Base-by-base conservation (phyloP, 2,888 invertebrate species). In the Idaea dimidiata region DNA sequence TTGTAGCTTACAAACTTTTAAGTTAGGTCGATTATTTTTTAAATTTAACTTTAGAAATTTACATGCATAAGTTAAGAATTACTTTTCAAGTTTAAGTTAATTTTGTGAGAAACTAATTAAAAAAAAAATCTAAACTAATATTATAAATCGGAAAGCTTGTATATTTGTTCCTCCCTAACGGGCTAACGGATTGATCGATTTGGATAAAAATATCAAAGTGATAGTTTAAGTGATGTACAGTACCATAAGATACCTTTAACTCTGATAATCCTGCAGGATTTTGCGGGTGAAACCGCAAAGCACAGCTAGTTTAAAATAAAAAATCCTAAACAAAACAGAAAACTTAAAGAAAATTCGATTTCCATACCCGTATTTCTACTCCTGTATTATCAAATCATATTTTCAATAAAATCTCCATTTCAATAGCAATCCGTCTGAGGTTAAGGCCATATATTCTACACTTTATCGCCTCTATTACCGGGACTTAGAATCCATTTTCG, bases 401-500 rank as follows among this genome's bases (percentile, higher is more conserved):
- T 83, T 84, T 81, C 80, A 81, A 83, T 81, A 80, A 79, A 74
- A 73, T 75, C 72, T 78, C 76, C 76, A 81, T 81, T 80, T 77
- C 77, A 78, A 78, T 77, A 72, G 66, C 65, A 68, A 74, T 75
- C 60, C 67, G 60, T 69, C 63, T 69, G 62, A 66, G 60, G 32
- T 66, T 63, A 65, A 60, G 63, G 58, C 57, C 61, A 61, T 68
- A 66, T 65, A 64, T 63, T 58, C 61, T 16, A 55, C 31, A 61
- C 54, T 62, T 67, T 67, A 60, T 62, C 63, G 53, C 4, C 68
- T 68, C 64, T 73, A 72, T 60, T 33, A 17, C 57, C 33, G 18
- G 54, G 55, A 24, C 7, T 24, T 72, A 74, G 71, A 72, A 72
- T 64, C 69, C 57, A 74, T 66, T 72, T 75, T 78, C 63, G 58